Conservation (phyloP, 2,797 vertebrate genomes). For the Spheniscus humboldti region DNA sequence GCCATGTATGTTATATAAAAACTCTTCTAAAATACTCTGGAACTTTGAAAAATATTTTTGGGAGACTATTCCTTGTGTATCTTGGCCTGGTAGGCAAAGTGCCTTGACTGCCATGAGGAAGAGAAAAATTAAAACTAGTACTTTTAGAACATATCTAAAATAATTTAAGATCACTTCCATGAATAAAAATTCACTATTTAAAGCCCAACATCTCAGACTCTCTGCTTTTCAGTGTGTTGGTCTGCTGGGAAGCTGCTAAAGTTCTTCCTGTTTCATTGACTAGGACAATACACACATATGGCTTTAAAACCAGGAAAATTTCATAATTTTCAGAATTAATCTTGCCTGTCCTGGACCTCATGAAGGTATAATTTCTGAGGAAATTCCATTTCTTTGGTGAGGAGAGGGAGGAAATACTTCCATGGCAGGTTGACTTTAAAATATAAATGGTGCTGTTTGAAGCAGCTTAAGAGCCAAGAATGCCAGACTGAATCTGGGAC, state of each 20-base stretch:
- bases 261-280: background rate
- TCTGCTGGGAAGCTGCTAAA: background rate
- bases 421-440: constrained; percentile 42
- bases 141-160: background rate
- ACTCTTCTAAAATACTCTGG: background rate
- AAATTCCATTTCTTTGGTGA: constrained; percentile 6
- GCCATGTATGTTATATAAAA: background rate
- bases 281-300: background rate
- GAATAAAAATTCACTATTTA: background rate
- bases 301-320: background rate
- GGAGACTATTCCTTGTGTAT: background rate
- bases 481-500: background rate
- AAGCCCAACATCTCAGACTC: background rate
- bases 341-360: background rate
- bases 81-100: background rate
- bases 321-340: background rate
- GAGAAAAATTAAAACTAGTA: background rate
- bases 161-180: background rate
- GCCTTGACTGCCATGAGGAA: background rate
- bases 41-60: background rate
- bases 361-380: background rate
- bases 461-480: constrained; percentile 14
- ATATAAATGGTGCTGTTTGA: constrained; percentile 36
- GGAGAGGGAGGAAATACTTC: constrained; percentile 22
- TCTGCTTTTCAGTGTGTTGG: background rate